These are phyloP conservation scores for Entomobrya multifasciata DNA, from an alignment of 2,888 invertebrate species.

Conservation along the genomic window DNA sequence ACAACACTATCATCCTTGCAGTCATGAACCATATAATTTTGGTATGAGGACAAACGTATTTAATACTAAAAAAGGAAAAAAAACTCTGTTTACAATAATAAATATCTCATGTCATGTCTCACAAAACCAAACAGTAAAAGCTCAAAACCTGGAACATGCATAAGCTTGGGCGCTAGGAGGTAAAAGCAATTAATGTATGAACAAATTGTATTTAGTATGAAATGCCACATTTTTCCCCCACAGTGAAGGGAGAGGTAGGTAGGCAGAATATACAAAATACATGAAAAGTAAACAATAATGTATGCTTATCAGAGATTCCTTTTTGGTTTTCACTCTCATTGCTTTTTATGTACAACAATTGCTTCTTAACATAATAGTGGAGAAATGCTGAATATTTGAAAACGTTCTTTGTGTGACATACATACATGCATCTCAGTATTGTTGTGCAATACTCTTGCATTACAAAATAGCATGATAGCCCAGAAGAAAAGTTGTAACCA, in stretches of 20 bases:
- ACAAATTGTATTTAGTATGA: slow-evolving; percentile 32
- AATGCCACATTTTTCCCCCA: not conserved
- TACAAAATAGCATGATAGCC: no score
- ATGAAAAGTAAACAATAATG: slow-evolving; percentile 22
- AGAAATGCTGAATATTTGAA: no score
- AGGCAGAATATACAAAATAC: slow-evolving; percentile 1
- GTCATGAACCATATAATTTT: not conserved
- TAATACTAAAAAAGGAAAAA: not conserved
- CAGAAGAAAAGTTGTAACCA: not conserved
- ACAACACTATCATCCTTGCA: not conserved
- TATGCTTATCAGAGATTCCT: slow-evolving; percentile 40
- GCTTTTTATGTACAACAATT: slow-evolving; percentile 10
- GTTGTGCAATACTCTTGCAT: no score
- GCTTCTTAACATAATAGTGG: no score
- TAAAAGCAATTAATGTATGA: slow-evolving; percentile 25
- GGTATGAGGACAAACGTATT: not conserved
- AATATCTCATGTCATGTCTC: no score
- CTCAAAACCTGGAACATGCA: no score
- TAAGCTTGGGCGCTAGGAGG: not conserved
- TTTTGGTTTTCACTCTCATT: slow-evolving; percentile 16
- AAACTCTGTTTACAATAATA: not conserved
- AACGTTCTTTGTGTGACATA: not conserved
- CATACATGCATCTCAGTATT: not conserved
- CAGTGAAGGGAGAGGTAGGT: not conserved
- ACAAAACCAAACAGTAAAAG: no score